A percentile compares a stretch with the other conserved stretches of the same genome.
Evolutionary conservation across 1,140 invertebrate species (phyloP).

Genomic region (Frieseomelitta varia): DNA sequence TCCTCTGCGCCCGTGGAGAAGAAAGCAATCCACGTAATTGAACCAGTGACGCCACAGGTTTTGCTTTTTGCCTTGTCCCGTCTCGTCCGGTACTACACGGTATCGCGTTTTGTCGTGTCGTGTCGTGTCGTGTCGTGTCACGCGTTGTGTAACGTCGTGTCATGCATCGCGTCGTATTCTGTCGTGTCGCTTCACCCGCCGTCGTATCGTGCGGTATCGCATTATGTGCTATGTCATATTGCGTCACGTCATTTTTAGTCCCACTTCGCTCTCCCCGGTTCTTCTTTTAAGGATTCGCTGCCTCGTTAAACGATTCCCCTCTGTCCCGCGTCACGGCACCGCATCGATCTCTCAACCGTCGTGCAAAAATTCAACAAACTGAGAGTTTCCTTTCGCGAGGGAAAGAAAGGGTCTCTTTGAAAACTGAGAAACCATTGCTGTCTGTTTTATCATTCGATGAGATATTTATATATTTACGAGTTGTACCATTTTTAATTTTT

Average conservation of each 20-base stretch:
- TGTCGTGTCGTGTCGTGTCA: neutral
- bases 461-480: too few relatives aligned
- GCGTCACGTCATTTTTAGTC: neutral
- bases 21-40: neutral
- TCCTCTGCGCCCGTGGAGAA: neutral
- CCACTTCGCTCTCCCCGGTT: neutral
- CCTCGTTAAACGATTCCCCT: neutral
- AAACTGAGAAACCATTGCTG: too few relatives aligned
- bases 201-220: neutral
- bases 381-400: too few relatives aligned
- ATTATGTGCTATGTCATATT: neutral
- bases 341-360: too few relatives aligned
- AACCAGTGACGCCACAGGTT: neutral
- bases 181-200: neutral
- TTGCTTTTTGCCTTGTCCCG: neutral
- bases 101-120: conserved; percentile 1
- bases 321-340: too few relatives aligned
- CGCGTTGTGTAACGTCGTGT: neutral
- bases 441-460: too few relatives aligned
- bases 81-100: neutral
- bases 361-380: too few relatives aligned
- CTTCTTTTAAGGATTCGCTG: neutral
- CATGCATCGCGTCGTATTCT: too few relatives aligned
- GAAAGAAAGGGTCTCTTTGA: too few relatives aligned
- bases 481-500: too few relatives aligned